A percentile compares a stretch with the other conserved stretches of the same genome.
Conservation (phyloP, 2,797 vertebrate genomes). For the Periophthalmus magnuspinnatus region DNA sequence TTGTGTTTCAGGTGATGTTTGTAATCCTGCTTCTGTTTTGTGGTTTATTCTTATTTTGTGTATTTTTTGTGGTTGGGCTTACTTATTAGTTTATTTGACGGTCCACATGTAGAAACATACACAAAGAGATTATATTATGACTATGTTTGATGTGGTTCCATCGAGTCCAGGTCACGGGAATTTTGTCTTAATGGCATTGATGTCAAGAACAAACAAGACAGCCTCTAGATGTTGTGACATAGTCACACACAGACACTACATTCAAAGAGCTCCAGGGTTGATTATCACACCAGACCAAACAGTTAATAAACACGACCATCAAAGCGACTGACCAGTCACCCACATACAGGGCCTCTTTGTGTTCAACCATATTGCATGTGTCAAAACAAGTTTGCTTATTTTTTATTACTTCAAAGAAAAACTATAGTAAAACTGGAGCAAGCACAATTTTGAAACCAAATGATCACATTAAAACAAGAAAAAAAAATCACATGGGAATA, state of each 20-base stretch:
- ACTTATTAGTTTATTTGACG: neutral
- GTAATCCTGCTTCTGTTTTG: neutral
- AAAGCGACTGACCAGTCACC: conserved; percentile 53
- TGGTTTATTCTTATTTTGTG: neutral
- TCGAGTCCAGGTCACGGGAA: too few relatives aligned
- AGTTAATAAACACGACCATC: conserved; percentile 66
- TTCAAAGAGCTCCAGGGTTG: conserved; percentile 54
- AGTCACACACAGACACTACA: conserved; percentile 15
- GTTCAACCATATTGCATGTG: conserved; percentile 18
- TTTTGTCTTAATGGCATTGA: neutral
- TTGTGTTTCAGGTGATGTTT: neutral
- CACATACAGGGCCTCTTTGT: conserved; percentile 45
- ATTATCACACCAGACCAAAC: conserved; percentile 51
- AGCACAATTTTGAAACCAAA: neutral
- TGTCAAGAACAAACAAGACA: conserved; percentile 44
- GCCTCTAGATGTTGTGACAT: conserved; percentile 45
- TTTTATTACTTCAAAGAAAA: conserved; percentile 14
- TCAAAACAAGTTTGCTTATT: conserved; percentile 13
- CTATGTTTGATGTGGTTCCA: too few relatives aligned
- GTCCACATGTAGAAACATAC: too few relatives aligned
- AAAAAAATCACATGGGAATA: neutral
- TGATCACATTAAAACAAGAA: conserved; percentile 1
- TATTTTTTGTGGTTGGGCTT: neutral
- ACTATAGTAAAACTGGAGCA: neutral
- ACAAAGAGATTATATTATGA: too few relatives aligned